Conservation (phyloP, 2,113 vertebrate genomes). For the Phyllopteryx taeniolatus region DNA sequence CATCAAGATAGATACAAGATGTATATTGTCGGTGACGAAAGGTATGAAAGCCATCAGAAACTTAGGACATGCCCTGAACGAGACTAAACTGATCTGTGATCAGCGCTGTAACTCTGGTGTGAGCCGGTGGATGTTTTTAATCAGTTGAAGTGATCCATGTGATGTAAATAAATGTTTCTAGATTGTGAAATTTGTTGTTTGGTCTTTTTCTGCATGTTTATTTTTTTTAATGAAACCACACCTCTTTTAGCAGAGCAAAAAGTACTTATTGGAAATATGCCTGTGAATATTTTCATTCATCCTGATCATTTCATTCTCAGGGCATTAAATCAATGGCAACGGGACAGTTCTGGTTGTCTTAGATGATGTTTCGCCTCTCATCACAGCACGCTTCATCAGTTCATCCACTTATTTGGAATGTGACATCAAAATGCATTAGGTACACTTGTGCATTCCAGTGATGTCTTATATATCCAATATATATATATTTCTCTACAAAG, state of each 20-base stretch:
- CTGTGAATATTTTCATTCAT: too few species aligned
- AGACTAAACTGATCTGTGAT: conserved; percentile 28
- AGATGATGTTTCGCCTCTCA: too few species aligned
- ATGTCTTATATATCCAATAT: too few species aligned
- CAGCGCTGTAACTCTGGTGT: conserved; percentile 44
- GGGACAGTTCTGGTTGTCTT: too few species aligned
- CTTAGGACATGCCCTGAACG: conserved; percentile 21
- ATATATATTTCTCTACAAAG: too few species aligned
- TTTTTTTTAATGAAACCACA: background rate
- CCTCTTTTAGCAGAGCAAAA: background rate
- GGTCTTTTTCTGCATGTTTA: background rate
- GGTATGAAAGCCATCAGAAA: conserved; percentile 15
- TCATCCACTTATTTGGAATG: too few species aligned
- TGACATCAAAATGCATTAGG: too few species aligned
- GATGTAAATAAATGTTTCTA: conserved; percentile 76
- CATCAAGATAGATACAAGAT: background rate
- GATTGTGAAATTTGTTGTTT: conserved; percentile 56
- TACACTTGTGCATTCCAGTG: too few species aligned
- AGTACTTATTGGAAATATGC: too few species aligned
- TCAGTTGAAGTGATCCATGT: conserved; percentile 70
- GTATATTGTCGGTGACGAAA: conserved; percentile 20
- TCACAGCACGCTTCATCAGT: too few species aligned
- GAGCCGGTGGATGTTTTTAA: conserved; percentile 56
- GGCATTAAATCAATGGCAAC: too few species aligned
- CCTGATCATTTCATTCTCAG: too few species aligned